These are phyloP conservation scores for Origma solitaria DNA, from an alignment of 2,113 vertebrate genomes.

Conservation along the genomic window DNA sequence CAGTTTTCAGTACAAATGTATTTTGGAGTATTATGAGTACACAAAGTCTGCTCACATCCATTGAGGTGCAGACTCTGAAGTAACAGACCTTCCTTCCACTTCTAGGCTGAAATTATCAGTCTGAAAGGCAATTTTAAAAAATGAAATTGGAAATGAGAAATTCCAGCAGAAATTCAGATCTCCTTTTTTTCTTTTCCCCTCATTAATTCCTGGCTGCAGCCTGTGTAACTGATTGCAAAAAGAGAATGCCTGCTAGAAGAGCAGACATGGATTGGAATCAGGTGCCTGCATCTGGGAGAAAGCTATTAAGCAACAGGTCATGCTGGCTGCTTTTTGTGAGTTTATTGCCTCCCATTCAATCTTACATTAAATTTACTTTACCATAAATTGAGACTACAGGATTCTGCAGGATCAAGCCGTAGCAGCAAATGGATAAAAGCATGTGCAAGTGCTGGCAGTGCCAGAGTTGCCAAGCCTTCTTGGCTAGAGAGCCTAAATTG, in stretches of 20 bases:
- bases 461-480: slow-evolving; percentile 62
- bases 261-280: not conserved
- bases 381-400: not conserved
- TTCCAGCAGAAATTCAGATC: not conserved
- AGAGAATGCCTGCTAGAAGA: not conserved
- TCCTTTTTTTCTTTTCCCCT: not conserved
- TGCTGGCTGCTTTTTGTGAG: not conserved
- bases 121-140: not conserved
- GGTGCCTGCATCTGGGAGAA: not conserved
- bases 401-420: not conserved
- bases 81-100: not conserved
- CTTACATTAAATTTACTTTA: slow-evolving; percentile 23
- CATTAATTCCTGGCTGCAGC: not conserved
- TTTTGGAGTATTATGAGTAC: not conserved
- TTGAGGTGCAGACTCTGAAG: not conserved
- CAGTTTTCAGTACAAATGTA: not conserved
- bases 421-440: slow-evolving; percentile 43
- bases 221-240: not conserved
- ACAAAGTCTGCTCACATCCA: not conserved
- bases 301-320: slow-evolving; percentile 4
- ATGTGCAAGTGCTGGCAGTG: slow-evolving; percentile 59
- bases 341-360: slow-evolving; percentile 10
- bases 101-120: not conserved
- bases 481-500: slow-evolving; percentile 59
- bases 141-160: not conserved